phyloP scores from a whole-genome alignment of 2,113 vertebrate species.

The Sapajus apella region DNA sequence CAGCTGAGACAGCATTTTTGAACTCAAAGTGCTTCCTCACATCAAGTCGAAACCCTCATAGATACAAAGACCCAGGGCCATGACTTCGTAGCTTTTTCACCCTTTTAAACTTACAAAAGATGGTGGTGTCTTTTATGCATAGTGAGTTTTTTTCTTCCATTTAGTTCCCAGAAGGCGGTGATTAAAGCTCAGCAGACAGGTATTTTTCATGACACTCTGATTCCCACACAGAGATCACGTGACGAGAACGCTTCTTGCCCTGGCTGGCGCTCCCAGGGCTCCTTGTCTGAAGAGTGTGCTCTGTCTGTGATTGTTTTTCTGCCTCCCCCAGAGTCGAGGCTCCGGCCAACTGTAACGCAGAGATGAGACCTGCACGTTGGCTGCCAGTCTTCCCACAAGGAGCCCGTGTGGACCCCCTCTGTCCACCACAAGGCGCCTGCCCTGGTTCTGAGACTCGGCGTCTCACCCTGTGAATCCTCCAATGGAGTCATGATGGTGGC shows the following conservation, averaged over 20 bases:
- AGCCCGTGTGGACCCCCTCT: too few relatives aligned
- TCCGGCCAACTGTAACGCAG: fast-evolving
- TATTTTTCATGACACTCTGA: background rate
- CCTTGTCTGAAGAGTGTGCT: background rate
- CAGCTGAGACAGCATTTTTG: fast-evolving
- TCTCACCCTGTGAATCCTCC: background rate
- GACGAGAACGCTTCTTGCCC: background rate
- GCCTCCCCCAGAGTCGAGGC: fast-evolving
- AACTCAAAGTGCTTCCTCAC: background rate
- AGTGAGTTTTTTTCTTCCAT: background rate
- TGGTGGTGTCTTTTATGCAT: fast-evolving
- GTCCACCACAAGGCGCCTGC: fast-evolving
- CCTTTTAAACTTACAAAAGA: background rate
- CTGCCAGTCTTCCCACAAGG: too few relatives aligned
- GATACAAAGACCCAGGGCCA: too few relatives aligned
- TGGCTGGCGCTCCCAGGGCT: too few relatives aligned
- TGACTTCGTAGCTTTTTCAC: background rate
- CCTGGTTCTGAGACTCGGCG: fast-evolving
- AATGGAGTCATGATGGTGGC: too few relatives aligned
- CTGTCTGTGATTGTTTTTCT: fast-evolving
- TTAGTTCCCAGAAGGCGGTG: background rate
- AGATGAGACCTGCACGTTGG: background rate
- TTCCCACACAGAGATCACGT: background rate
- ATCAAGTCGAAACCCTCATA: background rate
- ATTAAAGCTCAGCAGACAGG: background rate